These are phyloP conservation scores for Acrocephalus arundinaceus DNA, from an alignment of 2,113 vertebrate species.

Conservation along the genomic window DNA sequence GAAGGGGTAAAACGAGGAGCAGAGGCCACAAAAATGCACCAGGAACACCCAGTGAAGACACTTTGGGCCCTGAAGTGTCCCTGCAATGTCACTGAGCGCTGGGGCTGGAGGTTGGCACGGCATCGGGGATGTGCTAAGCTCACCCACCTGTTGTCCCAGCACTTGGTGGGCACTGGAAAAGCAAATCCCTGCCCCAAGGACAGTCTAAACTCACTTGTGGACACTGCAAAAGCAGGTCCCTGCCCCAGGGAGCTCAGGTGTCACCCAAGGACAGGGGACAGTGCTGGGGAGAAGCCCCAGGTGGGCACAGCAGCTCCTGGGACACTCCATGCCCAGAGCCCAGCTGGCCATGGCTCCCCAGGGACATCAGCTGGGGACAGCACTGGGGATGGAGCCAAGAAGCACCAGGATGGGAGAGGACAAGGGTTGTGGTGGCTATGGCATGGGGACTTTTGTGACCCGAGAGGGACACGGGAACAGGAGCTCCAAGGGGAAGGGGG, in stretches of 20 bases:
- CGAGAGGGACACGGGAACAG: accelerated
- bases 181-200: not conserved
- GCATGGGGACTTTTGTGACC: accelerated
- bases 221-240: not conserved
- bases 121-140: not conserved
- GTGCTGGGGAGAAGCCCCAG: not conserved
- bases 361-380: not conserved
- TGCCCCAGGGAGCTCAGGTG: not conserved
- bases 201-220: not conserved
- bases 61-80: accelerated
- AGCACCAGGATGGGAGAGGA: not conserved
- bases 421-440: accelerated
- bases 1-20: not conserved
- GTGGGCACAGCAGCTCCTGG: not conserved
- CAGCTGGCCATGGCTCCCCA: not conserved
- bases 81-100: accelerated
- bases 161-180: not conserved
- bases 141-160: not conserved
- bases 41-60: not conserved
- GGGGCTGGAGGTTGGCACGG: not conserved
- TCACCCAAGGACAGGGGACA: not conserved
- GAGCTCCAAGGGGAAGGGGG: not conserved
- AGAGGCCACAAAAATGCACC: not conserved
- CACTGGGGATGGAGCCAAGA: not conserved
- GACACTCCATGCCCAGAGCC: not conserved